Base-by-base conservation (phyloP, 2,113 vertebrate genomes). In the Oreochromis spilurus region DNA sequence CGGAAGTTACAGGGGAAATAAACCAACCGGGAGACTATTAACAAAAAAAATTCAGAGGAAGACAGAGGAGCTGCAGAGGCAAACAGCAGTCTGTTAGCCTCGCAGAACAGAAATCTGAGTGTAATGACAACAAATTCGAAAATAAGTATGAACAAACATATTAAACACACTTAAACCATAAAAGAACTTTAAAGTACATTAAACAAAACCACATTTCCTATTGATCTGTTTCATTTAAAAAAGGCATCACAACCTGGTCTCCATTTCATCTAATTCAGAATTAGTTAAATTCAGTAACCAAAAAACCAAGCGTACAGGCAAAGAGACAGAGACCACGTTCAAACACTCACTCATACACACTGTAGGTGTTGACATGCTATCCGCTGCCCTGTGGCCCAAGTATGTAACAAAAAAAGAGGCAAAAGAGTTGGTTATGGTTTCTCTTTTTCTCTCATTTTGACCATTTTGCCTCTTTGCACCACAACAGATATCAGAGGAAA, bases 171-270 rank as follows among this genome's bases (percentile, higher is more conserved):
- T 26, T 45, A 50, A 75, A 50, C 6, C 13, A 14, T 43, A 43
- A 50, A 75, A 75, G 43, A 75, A 43, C 85, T 60, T 62, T 67
- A 53, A 79, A 2, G 40, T 83, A n/a, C 58, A 84, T 88, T 83
- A 84, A 87, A 77, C 29, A 50, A 10, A 57, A 58, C 11, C 4
- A 58, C 31, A 36, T 86, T 40, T 31, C 16, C 40, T 89, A 88
- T 82, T 85, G 43, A 89, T 60, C 17, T 70, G 84, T 86, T 89
- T 86, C 7, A 67, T 87, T 87, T 38, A 85, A 86, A 89, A 26
- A 17, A 36, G 1, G 60, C 6, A 65, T 60, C 48, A 77, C 26
- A 77, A 31, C 6, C 43, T 50, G 43, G 43, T 12, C 24, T 50
- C 24, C 43, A 8, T 21, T 72, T 62, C 8, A 82, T 24, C 6